Percentiles rank a stretch among this genome's conserved stretches.
Conservation (phyloP, 2,888 invertebrate species). For the Strigamia transsilvanica region DNA sequence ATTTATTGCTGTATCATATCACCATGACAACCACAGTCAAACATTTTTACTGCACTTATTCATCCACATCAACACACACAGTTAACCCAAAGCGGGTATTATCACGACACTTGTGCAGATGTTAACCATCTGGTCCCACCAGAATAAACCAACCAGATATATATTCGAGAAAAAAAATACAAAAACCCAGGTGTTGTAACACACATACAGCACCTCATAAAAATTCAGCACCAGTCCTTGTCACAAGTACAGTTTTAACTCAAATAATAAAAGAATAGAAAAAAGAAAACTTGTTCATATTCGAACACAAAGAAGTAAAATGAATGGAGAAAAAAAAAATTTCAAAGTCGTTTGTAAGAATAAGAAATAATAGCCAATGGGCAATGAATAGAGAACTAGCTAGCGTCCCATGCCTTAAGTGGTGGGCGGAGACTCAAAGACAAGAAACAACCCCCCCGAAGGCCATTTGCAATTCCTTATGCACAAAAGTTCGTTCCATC, state of each 20-base stretch:
- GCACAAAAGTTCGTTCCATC: slow-evolving; percentile 35
- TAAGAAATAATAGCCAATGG: slow-evolving; percentile 32
- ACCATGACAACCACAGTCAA: not conserved
- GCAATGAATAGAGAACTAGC: slow-evolving; percentile 39
- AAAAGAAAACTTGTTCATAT: slow-evolving; percentile 28
- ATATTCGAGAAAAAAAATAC: not conserved
- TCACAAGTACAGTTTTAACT: slow-evolving; percentile 32
- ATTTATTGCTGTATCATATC: slow-evolving; percentile 21
- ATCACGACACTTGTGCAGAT: slow-evolving; percentile 32
- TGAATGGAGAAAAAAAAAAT: not conserved
- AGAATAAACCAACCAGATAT: slow-evolving; percentile 13
- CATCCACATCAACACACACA: not conserved
- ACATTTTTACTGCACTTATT: not conserved
- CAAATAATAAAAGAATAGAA: slow-evolving; percentile 6
- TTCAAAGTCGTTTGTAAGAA: slow-evolving; percentile 6
- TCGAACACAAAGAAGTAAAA: slow-evolving; percentile 16
- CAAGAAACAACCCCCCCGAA: slow-evolving; percentile 26
- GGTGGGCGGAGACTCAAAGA: slow-evolving; percentile 25
- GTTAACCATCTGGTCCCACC: slow-evolving; percentile 17
- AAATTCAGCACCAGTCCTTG: slow-evolving; percentile 23
- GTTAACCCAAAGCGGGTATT: slow-evolving; percentile 9
- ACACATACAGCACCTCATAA: slow-evolving; percentile 15
- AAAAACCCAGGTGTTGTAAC: slow-evolving; percentile 16
- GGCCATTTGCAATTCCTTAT: slow-evolving; percentile 42
- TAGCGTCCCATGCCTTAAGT: slow-evolving; percentile 38